These are phyloP conservation scores for Drosophila meridionalis DNA, from an alignment of 2,888 invertebrate genomes.

Conservation along the genomic window DNA sequence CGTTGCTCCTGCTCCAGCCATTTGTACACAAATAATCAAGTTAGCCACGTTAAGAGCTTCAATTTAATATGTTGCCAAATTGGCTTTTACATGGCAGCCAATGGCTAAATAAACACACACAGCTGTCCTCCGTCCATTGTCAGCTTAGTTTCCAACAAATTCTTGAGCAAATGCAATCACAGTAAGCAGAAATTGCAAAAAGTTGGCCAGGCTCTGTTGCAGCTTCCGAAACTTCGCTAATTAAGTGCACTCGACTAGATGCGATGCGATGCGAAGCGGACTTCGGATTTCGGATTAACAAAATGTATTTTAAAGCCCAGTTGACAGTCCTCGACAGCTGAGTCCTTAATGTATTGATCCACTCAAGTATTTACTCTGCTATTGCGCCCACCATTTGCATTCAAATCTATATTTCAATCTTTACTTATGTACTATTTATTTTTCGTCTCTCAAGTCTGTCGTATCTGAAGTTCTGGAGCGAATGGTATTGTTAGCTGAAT, in stretches of 20 bases:
- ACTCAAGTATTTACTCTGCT: not conserved
- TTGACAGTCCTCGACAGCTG: not conserved
- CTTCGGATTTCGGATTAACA: constrained; percentile 3
- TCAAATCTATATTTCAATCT: not conserved
- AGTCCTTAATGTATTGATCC: not conserved
- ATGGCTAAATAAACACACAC: constrained; percentile 11
- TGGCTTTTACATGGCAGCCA: constrained; percentile 31
- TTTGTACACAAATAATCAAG: constrained; percentile 44
- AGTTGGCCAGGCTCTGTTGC: constrained; percentile 6
- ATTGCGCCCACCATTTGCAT: not conserved
- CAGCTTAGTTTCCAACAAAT: constrained; percentile 3
- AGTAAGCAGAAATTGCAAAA: constrained; percentile 5
- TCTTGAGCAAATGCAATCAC: constrained; percentile 22
- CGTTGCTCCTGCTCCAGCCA: constrained; percentile 6
- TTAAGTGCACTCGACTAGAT: constrained; percentile 10
- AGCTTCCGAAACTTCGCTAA: constrained; percentile 1
- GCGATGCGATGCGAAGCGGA: not conserved
- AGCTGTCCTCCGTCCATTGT: constrained; percentile 11
- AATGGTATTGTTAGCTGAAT: no score
- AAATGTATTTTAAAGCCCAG: not conserved
- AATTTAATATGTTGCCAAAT: constrained; percentile 43
- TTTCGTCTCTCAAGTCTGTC: not conserved
- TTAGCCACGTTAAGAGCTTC: constrained; percentile 30
- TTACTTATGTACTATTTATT: no score
- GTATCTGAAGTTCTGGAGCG: not conserved